These are phyloP conservation scores for Phoxinus phoxinus DNA, from an alignment of 2,113 vertebrate genomes.

Conservation along the genomic window DNA sequence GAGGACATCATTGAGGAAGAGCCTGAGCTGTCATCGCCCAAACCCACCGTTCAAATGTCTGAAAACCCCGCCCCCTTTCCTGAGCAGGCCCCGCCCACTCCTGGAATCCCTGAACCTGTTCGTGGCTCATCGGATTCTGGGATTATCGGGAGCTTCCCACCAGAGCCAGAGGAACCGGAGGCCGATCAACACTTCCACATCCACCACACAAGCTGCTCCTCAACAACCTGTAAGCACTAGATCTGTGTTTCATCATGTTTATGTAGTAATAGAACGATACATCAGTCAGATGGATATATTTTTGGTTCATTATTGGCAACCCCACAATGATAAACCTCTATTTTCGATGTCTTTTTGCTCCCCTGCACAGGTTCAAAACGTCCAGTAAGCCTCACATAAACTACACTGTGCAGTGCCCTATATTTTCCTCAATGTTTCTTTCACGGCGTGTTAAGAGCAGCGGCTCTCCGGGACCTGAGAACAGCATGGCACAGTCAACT, in stretches of 20 bases:
- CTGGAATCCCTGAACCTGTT: conserved; percentile 55
- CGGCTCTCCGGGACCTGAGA: background rate
- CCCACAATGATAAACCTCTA: too few relatives aligned
- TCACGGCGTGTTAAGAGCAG: conserved; percentile 1
- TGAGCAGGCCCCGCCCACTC: conserved; percentile 69
- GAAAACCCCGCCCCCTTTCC: conserved; percentile 54
- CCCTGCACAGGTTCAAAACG: background rate
- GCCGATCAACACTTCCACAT: conserved; percentile 88
- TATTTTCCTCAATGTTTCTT: conserved; percentile 27
- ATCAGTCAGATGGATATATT: background rate
- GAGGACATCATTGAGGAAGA: conserved; percentile 71
- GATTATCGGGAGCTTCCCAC: conserved; percentile 68
- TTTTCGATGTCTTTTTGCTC: too few relatives aligned
- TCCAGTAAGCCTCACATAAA: background rate
- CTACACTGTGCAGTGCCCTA: conserved; percentile 6
- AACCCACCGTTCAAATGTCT: conserved; percentile 43
- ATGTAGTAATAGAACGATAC: background rate
- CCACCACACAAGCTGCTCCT: conserved; percentile 88
- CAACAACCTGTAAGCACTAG: conserved; percentile 84
- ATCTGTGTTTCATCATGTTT: background rate
- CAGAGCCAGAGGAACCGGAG: conserved; percentile 90
- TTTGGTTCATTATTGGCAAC: background rate
- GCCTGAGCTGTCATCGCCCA: conserved; percentile 43
- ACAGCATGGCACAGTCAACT: background rate
- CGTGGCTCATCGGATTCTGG: conserved; percentile 62